Evolutionary conservation across 2,797 vertebrate species (phyloP), one percentile per base, ranked within the genome.

Genomic region (Tachyglossus aculeatus): DNA sequence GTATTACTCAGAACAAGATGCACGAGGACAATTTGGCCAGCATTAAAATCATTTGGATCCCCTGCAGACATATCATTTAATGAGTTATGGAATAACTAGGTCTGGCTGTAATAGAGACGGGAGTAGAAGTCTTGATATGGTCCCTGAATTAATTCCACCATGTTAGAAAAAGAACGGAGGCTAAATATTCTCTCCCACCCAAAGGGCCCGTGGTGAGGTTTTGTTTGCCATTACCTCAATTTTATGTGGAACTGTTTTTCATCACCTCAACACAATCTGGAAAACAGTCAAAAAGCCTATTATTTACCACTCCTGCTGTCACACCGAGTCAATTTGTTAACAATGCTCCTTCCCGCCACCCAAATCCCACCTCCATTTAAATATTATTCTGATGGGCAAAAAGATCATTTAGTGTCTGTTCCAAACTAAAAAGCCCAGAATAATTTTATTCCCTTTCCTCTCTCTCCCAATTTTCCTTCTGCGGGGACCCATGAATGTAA

Each of bases 381-480:
- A 52, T 0, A 10, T 72, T 78, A 83, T 78, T 75, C 65, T 68
- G 74, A 81, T 55, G 64, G 74, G 70, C 75, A 77, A 82, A 89
- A 82, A 85, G 68, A 70, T 73, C 84, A 85, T 86, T 88, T 84
- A 81, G 73, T 80, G 81, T 86, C 48, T 59, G 55, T 67, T 73
- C 1, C 3, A 84, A 76, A 80, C 62, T 68, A 71, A 67, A 68
- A 82, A 56, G 55, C 52, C 78, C 61, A 86, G 67, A 62, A 61
- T 80, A 82, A 72, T 85, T 86, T 81, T 85, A 78, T 87, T 73
- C 34, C 43, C 65, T 71, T 36, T 67, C 45, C 51, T 58, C 18
- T 58, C 43, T 37, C 2, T 14, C 21, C 33, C 40, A 39, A 8
- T 77, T 71, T 61, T 39, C 58, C 52, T 70, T 84, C 77, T 77